Evolutionary conservation across 2,888 invertebrate species (phyloP), one percentile per base, ranked within the genome.

Genomic region (Sympetrum striolatum): DNA sequence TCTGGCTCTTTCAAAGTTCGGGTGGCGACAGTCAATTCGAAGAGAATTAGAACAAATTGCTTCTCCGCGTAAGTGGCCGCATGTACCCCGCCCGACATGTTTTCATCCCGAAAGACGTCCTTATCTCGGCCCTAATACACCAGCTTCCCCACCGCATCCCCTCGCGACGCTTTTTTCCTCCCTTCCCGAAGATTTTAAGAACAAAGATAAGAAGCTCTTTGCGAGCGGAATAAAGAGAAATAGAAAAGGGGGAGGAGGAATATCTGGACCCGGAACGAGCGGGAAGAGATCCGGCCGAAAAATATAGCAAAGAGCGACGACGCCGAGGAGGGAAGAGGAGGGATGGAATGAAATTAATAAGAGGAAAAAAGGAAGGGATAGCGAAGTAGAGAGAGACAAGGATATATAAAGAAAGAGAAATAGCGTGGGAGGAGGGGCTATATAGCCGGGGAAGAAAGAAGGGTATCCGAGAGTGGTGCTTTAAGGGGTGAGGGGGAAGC

Each of bases 381-480:
- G 18, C 31, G 91, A 91, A 91, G 90, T 91, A 90, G 90, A 90
- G 81, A 90, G 91, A 91, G 91, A 91, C 91, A 25, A 73, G 91
- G 91, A 90, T 91, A 91, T 91, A 91, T 91, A 91, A 90, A 91
- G 91, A 91, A 91, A 91, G 91, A 91, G 92, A 91, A 91, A 92
- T 91, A 92, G 58, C 81, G 90, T 58, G 80, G 79, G 73, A 15
- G 86, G 90, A 79, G 44, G 90, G 90, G 80, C 58, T 44, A 25
- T 37, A 18, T 53, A 39, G 80, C 18, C 5, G 10, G 58, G 82
- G 18, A 53, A 18, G 35, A 31, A 35, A 39, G 31, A 86, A n/a
- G 58, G 86, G 60, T 37, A 53, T 60, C 86, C 12, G 48, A 25
- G 48, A 39, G 80, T 35, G 80, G 25, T 18, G 44, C 44, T 22